A percentile compares a stretch with the other conserved stretches of the same genome.
Evolutionary conservation across 2,888 invertebrate genomes (phyloP).

Genomic region (Siphlonurus alternatus): DNA sequence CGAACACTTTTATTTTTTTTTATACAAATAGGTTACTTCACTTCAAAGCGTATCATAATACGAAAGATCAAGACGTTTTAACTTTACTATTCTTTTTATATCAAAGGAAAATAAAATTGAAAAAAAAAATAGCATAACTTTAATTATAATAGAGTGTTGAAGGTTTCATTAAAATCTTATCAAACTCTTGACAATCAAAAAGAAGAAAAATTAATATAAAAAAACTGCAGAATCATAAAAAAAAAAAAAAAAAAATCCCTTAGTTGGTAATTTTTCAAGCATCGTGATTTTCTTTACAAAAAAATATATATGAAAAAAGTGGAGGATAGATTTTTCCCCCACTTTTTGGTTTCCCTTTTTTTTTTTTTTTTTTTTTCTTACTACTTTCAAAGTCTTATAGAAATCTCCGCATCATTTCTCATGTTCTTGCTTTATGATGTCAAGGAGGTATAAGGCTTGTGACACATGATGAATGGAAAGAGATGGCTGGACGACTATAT

Average conservation of each 20-base stretch:
- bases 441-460: no score
- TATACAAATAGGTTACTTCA: no score
- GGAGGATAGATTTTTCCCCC: no score
- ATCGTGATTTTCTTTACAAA: not conserved
- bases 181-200: not conserved
- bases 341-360: no score
- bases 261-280: not conserved
- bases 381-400: not conserved
- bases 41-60: no score
- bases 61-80: no score
- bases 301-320: not conserved
- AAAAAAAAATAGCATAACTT: no score
- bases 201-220: not conserved
- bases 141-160: no score
- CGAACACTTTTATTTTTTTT: no score
- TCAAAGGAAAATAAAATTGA: no score
- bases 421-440: slow-evolving; percentile 1
- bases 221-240: not conserved
- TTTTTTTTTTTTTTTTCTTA: not conserved
- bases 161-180: not conserved
- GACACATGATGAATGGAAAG: slow-evolving; percentile 1
- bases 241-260: not conserved
- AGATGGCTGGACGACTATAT: not conserved
- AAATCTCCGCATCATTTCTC: not conserved
- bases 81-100: no score